phyloP scores from a whole-genome alignment of 2,113 vertebrate species.

The Labeo rohita region DNA sequence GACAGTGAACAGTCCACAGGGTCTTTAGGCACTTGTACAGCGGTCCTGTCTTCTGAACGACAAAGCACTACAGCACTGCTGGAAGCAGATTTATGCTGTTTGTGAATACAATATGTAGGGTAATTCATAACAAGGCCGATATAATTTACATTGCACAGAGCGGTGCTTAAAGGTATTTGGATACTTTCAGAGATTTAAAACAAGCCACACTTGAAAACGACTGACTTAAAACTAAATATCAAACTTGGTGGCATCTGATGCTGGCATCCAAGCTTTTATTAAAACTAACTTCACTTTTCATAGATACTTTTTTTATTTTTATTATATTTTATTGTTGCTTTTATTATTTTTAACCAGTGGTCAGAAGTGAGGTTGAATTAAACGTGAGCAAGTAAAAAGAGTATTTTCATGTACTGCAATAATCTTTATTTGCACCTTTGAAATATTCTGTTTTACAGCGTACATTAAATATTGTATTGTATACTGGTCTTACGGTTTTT shows the following conservation, averaged over 20 bases:
- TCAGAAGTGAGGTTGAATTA: too few relatives aligned
- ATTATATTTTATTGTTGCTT: neutral
- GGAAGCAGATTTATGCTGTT: neutral
- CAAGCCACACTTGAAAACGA: neutral
- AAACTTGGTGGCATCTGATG: neutral
- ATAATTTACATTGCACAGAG: neutral
- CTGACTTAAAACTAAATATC: neutral
- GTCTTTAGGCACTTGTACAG: neutral
- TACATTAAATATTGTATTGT: too few relatives aligned
- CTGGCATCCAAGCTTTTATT: neutral
- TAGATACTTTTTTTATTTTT: neutral
- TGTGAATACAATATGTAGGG: neutral
- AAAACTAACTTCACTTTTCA: neutral
- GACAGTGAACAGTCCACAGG: constrained; percentile 83
- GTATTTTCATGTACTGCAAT: too few relatives aligned
- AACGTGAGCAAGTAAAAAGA: too few relatives aligned
- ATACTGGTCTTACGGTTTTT: neutral
- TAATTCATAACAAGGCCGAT: neutral
- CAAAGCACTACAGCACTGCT: constrained; percentile 16
- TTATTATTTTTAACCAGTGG: neutral
- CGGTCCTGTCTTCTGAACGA: neutral
- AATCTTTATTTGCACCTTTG: too few relatives aligned
- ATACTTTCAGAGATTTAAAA: neutral
- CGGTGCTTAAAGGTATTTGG: neutral
- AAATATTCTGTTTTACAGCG: too few relatives aligned